Base-by-base conservation (phyloP, 2,113 vertebrate species). In the Cervus canadensis region DNA sequence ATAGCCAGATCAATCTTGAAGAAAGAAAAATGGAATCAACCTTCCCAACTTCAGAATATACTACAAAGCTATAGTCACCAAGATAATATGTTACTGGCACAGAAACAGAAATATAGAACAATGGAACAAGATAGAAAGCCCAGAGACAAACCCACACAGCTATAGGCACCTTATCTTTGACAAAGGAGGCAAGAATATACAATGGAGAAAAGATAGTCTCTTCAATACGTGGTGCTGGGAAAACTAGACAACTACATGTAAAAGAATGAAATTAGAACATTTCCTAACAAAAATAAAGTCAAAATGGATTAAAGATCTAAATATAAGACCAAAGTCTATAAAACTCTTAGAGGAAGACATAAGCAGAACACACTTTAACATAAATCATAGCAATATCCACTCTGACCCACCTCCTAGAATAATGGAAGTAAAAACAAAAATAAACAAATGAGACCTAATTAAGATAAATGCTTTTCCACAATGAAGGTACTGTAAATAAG, bases 401-500 rank as follows among this genome's bases (percentile, higher is more conserved):
- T 36, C 64, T 36, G n/a, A 71, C 9, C 64, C n/a, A 71, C 5
- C 64, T 71, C n/a, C 19, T 71, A 71, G 4, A 71, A 5, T 36
- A 36, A 71, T 36, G 9, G 64, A 71, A 71, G 19, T 6, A 71
- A 71, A 71, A 36, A 23, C 7, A 36, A 71, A 71, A 71, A 21
- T 71, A 71, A 23, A 36, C 19, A 71, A 71, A 71, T 71, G 64
- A 71, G n/a, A 36, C 64, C 64, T 36, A 71, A 36, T 71, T 71
- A 71, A 71, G n/a, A 17, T 23, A 36, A 71, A 36, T 23, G 9
- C 5, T 71, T 71, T 71, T 71, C 64, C 19, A 71, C 64, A 71
- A n/a, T 0, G 0, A 36, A 71, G 64, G 5, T 36, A 71, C n/a
- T 23, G 9, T 36, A 36, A 71, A 71, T 71, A 71, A 36, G 19